These are phyloP conservation scores for Cataglyphis cursor DNA, from an alignment of 2,888 invertebrate genomes.

Conservation along the genomic window DNA sequence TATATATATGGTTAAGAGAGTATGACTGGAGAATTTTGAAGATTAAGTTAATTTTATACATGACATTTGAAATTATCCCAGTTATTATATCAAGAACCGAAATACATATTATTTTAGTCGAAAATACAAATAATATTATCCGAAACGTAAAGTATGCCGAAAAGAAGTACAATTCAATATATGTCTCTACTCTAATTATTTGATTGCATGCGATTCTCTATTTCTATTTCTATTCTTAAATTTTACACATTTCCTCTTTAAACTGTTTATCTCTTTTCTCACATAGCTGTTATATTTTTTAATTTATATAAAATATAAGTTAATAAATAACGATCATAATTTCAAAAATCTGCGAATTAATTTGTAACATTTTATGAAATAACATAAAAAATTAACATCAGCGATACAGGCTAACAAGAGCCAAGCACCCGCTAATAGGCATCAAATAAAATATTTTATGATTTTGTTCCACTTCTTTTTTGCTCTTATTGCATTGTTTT, in stretches of 20 bases:
- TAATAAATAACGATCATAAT: constrained; percentile 10
- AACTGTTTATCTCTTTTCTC: constrained; percentile 37
- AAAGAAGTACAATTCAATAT: constrained; percentile 73
- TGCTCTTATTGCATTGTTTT: too few relatives aligned
- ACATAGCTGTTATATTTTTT: constrained; percentile 7
- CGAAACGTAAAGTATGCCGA: constrained; percentile 67
- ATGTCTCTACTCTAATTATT: constrained; percentile 61
- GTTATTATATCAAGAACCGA: background rate
- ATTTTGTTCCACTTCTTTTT: too few relatives aligned
- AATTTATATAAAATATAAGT: constrained; percentile 20
- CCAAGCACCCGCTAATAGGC: too few relatives aligned
- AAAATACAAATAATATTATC: constrained; percentile 3
- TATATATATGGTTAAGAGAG: background rate
- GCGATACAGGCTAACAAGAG: too few relatives aligned
- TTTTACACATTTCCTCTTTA: constrained; percentile 22
- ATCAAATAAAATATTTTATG: too few relatives aligned
- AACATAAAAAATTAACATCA: background rate
- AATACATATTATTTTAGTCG: background rate
- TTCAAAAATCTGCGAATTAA: background rate
- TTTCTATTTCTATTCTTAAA: constrained; percentile 41
- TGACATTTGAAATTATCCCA: background rate
- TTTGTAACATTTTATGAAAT: constrained; percentile 16
- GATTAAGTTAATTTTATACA: background rate
- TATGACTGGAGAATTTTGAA: background rate
- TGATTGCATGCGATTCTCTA: constrained; percentile 68